Evolutionary conservation across 2,113 vertebrate genomes (phyloP).

Genomic region (Megalops atlanticus): DNA sequence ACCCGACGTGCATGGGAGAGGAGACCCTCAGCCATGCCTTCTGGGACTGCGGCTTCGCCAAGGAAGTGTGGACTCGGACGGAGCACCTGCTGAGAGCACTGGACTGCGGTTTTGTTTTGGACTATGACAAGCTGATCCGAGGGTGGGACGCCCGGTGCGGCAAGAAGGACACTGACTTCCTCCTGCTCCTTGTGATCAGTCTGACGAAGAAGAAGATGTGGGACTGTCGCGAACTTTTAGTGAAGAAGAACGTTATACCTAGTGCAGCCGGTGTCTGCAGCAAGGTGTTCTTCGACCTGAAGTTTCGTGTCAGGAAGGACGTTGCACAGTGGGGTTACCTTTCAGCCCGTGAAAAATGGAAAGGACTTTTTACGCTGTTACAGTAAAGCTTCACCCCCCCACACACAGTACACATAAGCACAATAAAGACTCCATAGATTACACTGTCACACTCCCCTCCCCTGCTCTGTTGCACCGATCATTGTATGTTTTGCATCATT

Average conservation of each 20-base stretch:
- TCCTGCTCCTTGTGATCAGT: background rate
- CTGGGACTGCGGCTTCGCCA: slow-evolving; percentile 1
- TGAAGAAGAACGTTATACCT: background rate
- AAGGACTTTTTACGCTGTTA: background rate
- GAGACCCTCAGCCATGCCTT: background rate
- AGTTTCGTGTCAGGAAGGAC: background rate
- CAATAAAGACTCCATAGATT: too few species aligned
- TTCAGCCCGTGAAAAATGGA: background rate
- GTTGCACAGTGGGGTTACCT: background rate
- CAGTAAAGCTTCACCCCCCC: too few species aligned
- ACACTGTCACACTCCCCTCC: too few species aligned
- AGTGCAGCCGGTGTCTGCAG: background rate
- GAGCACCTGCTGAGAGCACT: background rate
- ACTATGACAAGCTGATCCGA: background rate
- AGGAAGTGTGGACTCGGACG: background rate
- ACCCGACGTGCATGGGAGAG: background rate
- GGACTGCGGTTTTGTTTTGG: background rate
- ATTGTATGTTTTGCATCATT: too few species aligned
- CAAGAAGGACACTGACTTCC: background rate
- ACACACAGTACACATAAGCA: too few species aligned
- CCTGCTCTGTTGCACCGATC: too few species aligned
- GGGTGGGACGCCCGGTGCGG: background rate
- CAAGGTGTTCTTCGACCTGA: background rate
- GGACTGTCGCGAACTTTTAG: background rate
- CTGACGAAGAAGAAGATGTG: background rate